phyloP scores from a whole-genome alignment of 35 echinoderm and acorn worm genomes.

The Ophiothrix spiculata region DNA sequence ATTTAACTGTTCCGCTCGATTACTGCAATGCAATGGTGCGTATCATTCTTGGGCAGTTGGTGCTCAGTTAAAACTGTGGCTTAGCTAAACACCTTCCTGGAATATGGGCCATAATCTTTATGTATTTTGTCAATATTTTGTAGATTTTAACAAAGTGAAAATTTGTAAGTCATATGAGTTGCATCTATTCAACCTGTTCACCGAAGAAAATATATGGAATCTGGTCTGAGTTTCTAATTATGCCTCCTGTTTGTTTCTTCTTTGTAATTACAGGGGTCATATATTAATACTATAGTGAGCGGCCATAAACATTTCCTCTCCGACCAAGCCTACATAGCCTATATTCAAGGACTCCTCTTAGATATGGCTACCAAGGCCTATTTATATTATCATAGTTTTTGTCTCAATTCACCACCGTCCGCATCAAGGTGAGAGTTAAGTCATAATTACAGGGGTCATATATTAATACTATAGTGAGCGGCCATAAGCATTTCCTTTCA shows the following conservation, averaged over 20 bases:
- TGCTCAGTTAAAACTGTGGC: too few species aligned
- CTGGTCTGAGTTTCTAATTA: too few species aligned
- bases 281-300: conserved; percentile 50
- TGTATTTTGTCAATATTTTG: too few species aligned
- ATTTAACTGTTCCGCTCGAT: too few species aligned
- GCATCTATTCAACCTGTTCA: too few species aligned
- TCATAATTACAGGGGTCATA: conserved; percentile 69
- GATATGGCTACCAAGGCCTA: conserved; percentile 79
- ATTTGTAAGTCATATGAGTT: too few species aligned
- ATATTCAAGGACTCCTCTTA: conserved; percentile 65
- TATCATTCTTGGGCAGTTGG: too few species aligned
- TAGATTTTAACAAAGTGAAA: too few species aligned
- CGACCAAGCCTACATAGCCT: conserved; percentile 76
- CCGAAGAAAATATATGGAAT: too few species aligned
- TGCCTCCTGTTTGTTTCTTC: neutral
- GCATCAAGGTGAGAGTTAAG: neutral
- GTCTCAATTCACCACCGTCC: conserved; percentile 42
- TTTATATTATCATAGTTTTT: conserved; percentile 84
- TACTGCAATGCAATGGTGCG: too few species aligned
- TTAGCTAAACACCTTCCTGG: too few species aligned
- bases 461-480: conserved; percentile 49
- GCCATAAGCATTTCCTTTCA: conserved; percentile 54
- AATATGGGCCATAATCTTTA: too few species aligned
- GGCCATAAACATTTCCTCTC: conserved; percentile 53
- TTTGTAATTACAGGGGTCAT: conserved; percentile 53